Conservation (phyloP, 2,113 vertebrate genomes). For the Dinomys branickii region DNA sequence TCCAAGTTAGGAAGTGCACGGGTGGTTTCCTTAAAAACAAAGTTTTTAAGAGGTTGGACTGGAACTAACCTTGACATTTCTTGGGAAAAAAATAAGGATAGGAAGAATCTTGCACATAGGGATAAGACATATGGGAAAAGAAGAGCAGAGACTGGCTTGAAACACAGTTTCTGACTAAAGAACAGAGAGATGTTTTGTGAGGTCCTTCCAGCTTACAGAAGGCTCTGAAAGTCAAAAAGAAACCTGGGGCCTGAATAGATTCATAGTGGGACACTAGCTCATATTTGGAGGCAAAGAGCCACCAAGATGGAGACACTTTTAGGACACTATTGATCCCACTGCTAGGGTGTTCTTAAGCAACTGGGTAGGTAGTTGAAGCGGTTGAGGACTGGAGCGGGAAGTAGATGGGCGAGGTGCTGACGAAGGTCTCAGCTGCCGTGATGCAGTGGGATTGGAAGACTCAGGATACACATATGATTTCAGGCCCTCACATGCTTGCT, state of each 20-base stretch:
- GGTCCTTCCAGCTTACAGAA: background rate
- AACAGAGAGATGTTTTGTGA: background rate
- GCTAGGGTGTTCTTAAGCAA: rapidly evolving
- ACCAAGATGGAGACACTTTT: background rate
- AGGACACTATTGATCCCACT: background rate
- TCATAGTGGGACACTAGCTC: background rate
- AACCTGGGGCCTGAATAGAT: rapidly evolving
- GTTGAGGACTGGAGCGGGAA: too few species aligned
- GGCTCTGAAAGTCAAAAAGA: background rate
- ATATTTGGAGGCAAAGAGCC: background rate
- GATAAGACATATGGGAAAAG: too few species aligned
- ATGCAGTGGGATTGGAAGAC: rapidly evolving
- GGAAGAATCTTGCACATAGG: background rate
- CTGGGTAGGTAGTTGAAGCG: rapidly evolving
- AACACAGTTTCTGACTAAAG: background rate
- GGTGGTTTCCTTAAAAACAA: rapidly evolving
- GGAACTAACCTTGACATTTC: background rate
- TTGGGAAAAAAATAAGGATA: background rate
- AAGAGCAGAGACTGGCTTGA: background rate
- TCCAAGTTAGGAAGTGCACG: background rate
- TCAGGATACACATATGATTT: rapidly evolving
- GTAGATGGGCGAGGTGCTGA: background rate
- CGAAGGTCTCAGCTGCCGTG: background rate
- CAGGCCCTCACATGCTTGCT: background rate
- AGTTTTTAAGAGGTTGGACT: background rate